phyloP scores from a whole-genome alignment of 2,797 vertebrate genomes.

The Phrynocephalus guinanensis region DNA sequence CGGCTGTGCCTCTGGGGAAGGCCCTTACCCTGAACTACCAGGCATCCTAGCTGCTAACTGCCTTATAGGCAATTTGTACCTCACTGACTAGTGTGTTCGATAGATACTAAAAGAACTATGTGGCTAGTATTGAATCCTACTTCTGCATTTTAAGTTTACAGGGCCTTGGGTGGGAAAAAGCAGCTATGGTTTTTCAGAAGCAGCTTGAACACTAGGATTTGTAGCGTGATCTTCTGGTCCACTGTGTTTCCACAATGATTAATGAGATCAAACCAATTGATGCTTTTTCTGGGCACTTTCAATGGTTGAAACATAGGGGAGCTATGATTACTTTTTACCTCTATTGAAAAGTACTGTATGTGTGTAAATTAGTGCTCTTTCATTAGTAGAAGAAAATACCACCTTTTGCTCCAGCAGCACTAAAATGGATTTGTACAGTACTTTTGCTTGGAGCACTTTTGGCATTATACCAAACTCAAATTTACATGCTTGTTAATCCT shows the following conservation, averaged over 20 bases:
- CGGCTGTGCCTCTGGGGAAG: too few species aligned
- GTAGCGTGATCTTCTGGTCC: not conserved
- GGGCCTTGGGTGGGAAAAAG: too few species aligned
- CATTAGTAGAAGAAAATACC: not conserved
- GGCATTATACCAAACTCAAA: accelerated
- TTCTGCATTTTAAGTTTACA: not conserved
- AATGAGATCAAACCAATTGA: not conserved
- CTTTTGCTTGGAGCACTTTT: not conserved
- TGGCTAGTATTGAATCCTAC: not conserved
- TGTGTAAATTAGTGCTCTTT: not conserved
- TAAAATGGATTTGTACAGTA: not conserved
- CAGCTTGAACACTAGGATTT: not conserved
- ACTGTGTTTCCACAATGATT: not conserved
- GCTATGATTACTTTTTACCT: not conserved
- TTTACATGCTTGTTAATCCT: not conserved
- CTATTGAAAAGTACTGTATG: not conserved
- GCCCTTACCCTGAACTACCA: too few species aligned
- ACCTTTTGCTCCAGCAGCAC: not conserved
- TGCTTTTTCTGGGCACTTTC: not conserved
- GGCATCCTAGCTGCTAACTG: too few species aligned
- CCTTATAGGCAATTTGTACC: too few species aligned
- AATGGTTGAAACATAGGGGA: not conserved
- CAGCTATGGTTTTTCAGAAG: not conserved
- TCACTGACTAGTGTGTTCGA: not conserved
- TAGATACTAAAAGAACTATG: not conserved